A percentile compares a stretch with the other conserved stretches of the same genome.
Evolutionary conservation across 2,888 invertebrate species (phyloP).

Genomic region (Plebejus argus): DNA sequence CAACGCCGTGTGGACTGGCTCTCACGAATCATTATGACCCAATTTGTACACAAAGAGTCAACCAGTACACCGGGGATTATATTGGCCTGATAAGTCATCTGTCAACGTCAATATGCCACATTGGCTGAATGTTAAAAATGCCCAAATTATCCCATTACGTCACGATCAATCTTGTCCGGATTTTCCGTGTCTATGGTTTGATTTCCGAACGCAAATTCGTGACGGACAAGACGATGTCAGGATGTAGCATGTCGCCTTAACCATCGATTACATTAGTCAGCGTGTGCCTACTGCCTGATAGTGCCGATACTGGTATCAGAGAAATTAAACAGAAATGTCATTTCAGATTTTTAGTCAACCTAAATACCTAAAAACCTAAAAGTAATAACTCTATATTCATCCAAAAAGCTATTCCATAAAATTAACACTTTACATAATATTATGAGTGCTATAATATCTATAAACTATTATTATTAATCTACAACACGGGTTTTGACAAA

Average conservation of each 20-base stretch:
- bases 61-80: slow-evolving; percentile 20
- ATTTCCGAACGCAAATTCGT: slow-evolving; percentile 21
- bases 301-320: not conserved
- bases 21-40: not conserved
- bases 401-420: too few relatives aligned
- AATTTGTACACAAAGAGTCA: not conserved
- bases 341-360: too few relatives aligned
- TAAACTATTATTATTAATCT: too few relatives aligned
- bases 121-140: slow-evolving; percentile 43
- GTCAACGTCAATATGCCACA: slow-evolving; percentile 43
- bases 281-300: not conserved
- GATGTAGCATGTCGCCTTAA: slow-evolving; percentile 17
- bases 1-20: too few relatives aligned
- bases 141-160: slow-evolving; percentile 45
- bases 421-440: too few relatives aligned
- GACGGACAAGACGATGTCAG: slow-evolving; percentile 17
- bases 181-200: slow-evolving; percentile 32
- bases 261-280: not conserved
- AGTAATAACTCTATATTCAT: too few relatives aligned
- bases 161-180: slow-evolving; percentile 39
- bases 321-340: not conserved
- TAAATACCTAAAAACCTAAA: too few relatives aligned
- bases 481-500: too few relatives aligned
- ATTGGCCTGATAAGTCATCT: slow-evolving; percentile 41
- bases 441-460: too few relatives aligned